Percentiles rank a stretch among this genome's conserved stretches.
Conservation (phyloP, 2,113 vertebrate species). For the Podarcis cretensis region DNA sequence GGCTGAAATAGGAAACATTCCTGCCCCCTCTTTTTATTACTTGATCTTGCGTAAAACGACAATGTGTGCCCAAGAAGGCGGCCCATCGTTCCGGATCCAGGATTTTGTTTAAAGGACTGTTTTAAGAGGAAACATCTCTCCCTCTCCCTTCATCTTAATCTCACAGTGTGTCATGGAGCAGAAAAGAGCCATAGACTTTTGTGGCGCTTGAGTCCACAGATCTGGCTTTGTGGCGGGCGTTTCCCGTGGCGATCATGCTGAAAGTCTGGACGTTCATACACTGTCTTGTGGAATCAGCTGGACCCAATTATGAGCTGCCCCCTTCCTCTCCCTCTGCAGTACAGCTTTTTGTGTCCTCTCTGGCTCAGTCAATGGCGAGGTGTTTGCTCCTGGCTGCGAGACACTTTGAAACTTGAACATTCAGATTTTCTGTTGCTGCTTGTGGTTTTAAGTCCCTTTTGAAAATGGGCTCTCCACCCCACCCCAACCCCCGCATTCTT, state of each 20-base stretch:
- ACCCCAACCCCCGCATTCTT: too few species aligned
- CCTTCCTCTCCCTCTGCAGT: slow-evolving; percentile 1
- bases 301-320: slow-evolving; percentile 59
- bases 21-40: background rate
- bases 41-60: background rate
- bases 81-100: slow-evolving; percentile 49
- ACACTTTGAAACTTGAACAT: slow-evolving; percentile 18
- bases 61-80: slow-evolving; percentile 23
- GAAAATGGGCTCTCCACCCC: background rate
- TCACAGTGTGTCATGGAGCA: slow-evolving; percentile 53
- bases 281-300: slow-evolving; percentile 38
- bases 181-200: slow-evolving; percentile 58
- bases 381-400: slow-evolving; percentile 16
- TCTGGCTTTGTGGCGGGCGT: slow-evolving; percentile 61
- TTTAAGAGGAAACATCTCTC: slow-evolving; percentile 11
- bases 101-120: slow-evolving; percentile 53
- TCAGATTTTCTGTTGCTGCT: slow-evolving; percentile 15
- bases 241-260: slow-evolving; percentile 57
- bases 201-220: slow-evolving; percentile 59
- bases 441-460: background rate
- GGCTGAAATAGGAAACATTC: background rate
- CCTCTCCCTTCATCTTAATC: slow-evolving; percentile 51
- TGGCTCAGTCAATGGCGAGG: background rate
- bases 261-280: slow-evolving; percentile 54
- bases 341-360: background rate